Base-by-base conservation (phyloP, 2,888 invertebrate species). In the Megastigmus dorsalis region DNA sequence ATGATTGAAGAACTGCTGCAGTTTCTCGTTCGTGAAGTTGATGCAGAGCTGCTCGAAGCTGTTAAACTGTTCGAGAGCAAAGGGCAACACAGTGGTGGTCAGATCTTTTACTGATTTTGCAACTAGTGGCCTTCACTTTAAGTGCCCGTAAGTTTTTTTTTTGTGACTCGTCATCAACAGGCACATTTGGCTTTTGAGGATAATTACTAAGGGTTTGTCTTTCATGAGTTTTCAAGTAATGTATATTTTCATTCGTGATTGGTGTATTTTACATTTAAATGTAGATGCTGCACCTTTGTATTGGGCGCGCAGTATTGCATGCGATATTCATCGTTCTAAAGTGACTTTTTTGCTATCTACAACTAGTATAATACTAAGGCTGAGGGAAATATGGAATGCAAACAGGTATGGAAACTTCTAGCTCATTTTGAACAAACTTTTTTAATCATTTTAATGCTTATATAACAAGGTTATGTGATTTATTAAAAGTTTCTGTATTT, bases 1-100 rank as follows among this genome's bases (percentile, higher is more conserved):
- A 88, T 97, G 97, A 91, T 97, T 97, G 95, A 97, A 97, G 93
- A 97, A 97, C 90, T 98, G 97, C 91, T 98, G 97, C 86, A 97
- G 93, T 90, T 97, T 96, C 92, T 97, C 97, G 90, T 97, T 97
- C 90, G 97, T 97, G 92, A 97, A 97, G 93, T 97, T 97, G 93
- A 97, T 97, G 92, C 97, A 97, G 89, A 97, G 92, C 92, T 97
- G 97, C 92, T 97, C 97, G 92, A 97, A 97, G 90, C 97, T 96
- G 93, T 97, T 97, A 93, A 88, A 95, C 95, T 95, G 82, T 82
- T 82, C 80, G 82, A 81, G 82, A 80, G 80, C 82, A 80, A 79
- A 84, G 79, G 80, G 80, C 79, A 80, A 80, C 52, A 77, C 80
- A 76, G 75, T 77, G 54, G 48, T 75, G 54, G 48, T 75, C 74